phyloP scores from a whole-genome alignment of 2,113 vertebrate species.

The Xerus inauris region DNA sequence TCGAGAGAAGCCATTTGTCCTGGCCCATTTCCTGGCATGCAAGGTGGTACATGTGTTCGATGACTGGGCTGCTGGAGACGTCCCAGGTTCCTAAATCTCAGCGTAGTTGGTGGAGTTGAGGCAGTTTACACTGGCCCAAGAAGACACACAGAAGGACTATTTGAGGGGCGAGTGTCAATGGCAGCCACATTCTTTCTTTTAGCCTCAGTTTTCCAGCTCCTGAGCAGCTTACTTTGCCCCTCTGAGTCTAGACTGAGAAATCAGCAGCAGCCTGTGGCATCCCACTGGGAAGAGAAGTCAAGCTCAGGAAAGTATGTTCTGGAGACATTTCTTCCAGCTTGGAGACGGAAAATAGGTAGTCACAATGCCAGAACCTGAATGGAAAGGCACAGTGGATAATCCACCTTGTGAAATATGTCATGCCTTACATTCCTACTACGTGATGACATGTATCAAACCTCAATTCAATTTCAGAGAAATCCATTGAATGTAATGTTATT shows the following conservation, averaged over 20 bases:
- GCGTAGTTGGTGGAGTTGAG: neutral
- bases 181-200: neutral
- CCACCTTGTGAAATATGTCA: neutral
- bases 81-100: neutral
- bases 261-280: neutral
- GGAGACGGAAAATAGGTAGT: neutral
- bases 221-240: neutral
- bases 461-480: conserved; percentile 27
- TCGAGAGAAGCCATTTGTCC: conserved; percentile 26
- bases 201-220: neutral
- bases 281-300: neutral
- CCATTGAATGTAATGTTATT: neutral
- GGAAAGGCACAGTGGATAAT: neutral
- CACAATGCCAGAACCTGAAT: neutral
- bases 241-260: neutral
- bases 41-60: neutral
- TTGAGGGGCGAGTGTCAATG: neutral
- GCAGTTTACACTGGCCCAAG: neutral
- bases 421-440: neutral
- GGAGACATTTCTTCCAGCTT: neutral
- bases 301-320: neutral
- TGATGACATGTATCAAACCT: neutral
- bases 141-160: neutral
- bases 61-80: neutral
- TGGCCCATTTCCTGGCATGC: neutral